Conservation (phyloP, 2,888 invertebrate species). For the Horisme vitalbata region DNA sequence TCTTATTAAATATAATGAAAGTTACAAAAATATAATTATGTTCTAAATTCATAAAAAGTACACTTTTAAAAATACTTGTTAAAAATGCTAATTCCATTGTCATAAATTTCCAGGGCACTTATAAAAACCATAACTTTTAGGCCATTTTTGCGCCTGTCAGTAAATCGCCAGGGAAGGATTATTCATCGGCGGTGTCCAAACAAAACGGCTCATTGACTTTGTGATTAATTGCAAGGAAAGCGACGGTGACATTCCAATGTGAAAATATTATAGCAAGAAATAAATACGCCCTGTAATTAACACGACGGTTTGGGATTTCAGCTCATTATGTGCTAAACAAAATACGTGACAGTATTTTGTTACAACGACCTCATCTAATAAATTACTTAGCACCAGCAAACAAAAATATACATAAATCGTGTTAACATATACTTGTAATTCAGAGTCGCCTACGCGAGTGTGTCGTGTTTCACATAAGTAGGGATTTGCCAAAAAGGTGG, state of each 20-base stretch:
- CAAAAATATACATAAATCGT: conserved; percentile 43
- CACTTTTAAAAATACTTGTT: conserved; percentile 23
- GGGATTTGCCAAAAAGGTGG: conserved; percentile 79
- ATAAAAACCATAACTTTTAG: conserved; percentile 45
- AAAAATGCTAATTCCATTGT: conserved; percentile 33
- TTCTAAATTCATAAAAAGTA: neutral
- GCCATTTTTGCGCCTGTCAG: conserved; percentile 50
- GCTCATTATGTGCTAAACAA: conserved; percentile 14
- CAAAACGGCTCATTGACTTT: conserved; percentile 80
- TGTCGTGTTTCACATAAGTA: conserved; percentile 77
- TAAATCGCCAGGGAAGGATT: conserved; percentile 70
- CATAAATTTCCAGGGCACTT: conserved; percentile 37
- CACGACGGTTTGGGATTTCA: conserved; percentile 10
- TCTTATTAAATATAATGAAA: neutral
- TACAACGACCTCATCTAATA: conserved; percentile 5
- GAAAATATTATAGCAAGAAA: conserved; percentile 54
- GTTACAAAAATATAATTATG: neutral
- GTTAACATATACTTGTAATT: conserved; percentile 67
- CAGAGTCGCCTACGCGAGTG: conserved; percentile 61
- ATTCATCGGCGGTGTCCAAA: conserved; percentile 76
- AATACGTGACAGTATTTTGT: conserved; percentile 13
- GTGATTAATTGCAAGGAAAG: conserved; percentile 77
- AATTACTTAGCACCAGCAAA: conserved; percentile 30
- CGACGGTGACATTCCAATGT: conserved; percentile 70
- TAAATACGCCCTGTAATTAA: conserved; percentile 39